Evolutionary conservation across 2,113 vertebrate species (phyloP).

Genomic region (Corvus moneduloides): DNA sequence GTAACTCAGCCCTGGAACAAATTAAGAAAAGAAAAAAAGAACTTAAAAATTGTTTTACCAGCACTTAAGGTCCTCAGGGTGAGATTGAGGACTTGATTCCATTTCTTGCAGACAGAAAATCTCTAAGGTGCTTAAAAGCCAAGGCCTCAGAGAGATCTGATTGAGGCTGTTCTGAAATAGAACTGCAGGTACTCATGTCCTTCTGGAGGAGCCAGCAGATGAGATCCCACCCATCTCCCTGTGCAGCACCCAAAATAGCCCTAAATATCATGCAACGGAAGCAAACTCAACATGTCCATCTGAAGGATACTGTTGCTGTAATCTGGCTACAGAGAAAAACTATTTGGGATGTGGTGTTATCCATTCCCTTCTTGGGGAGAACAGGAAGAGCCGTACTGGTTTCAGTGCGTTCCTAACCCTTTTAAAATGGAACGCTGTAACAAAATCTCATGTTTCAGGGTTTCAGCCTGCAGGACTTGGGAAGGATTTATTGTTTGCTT

Average conservation of each 20-base stretch:
- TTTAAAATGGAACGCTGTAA: not conserved
- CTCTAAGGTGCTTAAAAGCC: not conserved
- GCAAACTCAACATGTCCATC: accelerated
- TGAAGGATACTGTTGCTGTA: not conserved
- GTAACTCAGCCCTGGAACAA: not conserved
- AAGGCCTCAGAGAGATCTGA: not conserved
- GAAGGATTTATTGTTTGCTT: conserved; percentile 53
- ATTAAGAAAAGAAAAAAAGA: not conserved
- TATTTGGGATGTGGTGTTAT: not conserved
- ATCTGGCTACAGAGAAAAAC: not conserved
- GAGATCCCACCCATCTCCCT: not conserved
- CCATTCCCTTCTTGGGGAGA: not conserved
- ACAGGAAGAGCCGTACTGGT: not conserved
- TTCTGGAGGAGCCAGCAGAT: not conserved
- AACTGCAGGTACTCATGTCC: accelerated
- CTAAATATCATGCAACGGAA: not conserved
- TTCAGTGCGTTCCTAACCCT: not conserved
- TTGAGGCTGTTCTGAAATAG: not conserved
- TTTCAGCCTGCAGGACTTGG: conserved; percentile 15
- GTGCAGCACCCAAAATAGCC: not conserved
- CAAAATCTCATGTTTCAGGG: conserved; percentile 33
- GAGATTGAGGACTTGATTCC: not conserved
- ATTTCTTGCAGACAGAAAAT: not conserved
- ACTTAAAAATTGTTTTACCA: not conserved
- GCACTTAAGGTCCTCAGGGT: not conserved